phyloP scores from a whole-genome alignment of 2,113 vertebrate species.

The Actenoides lindsayi region DNA sequence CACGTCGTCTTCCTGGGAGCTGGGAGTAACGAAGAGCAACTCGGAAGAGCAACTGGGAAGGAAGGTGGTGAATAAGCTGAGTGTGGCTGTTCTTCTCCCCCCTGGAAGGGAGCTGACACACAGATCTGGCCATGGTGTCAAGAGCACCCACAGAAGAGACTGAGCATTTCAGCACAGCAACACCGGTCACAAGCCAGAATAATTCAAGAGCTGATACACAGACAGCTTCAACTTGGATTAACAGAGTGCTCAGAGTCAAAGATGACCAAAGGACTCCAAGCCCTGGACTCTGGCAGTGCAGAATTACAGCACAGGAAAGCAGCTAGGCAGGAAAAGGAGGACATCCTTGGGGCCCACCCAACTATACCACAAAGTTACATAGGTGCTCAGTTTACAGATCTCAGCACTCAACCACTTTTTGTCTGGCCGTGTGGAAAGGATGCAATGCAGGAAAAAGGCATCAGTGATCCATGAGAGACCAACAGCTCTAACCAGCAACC shows the following conservation, averaged over 20 bases:
- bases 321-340: neutral
- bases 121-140: neutral
- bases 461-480: neutral
- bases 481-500: neutral
- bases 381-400: neutral
- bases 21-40: neutral
- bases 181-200: neutral
- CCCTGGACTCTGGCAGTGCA: neutral
- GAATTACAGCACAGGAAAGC: neutral
- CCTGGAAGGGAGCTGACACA: neutral
- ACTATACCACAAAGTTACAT: neutral
- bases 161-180: neutral
- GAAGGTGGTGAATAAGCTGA: neutral
- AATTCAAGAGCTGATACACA: neutral
- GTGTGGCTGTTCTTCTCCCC: neutral
- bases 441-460: neutral
- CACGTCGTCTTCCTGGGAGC: neutral
- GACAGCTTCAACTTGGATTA: neutral
- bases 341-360: neutral
- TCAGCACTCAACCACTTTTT: fast-evolving
- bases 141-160: neutral
- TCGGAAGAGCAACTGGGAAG: neutral
- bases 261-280: neutral
- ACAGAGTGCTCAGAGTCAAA: neutral
- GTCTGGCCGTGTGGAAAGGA: neutral